Base-by-base conservation (phyloP, 1,140 invertebrate species). In the Papilio glaucus region DNA sequence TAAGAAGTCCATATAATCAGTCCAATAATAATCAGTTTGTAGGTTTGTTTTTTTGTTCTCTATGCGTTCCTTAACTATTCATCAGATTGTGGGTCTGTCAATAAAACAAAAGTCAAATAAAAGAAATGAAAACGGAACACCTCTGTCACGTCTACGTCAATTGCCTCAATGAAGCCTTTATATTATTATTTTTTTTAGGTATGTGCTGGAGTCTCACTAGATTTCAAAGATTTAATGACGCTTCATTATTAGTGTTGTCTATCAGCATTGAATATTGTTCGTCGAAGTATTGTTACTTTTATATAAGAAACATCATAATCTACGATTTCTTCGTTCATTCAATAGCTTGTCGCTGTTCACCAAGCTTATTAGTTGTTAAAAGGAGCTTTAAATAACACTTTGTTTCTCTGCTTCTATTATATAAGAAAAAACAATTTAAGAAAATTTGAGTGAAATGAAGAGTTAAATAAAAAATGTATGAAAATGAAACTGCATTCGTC, bases 311-410 rank as follows among this genome's bases (percentile, higher is more conserved):
- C 49, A 53, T 53, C 21, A 53, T 24, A 53, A 53, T 53, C 21
- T 24, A 53, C 49, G 21, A 53, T 53, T 53, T 24, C 18, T 53
- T 24, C 49, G 24, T 53, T 53, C 49, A 24, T 53, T 53, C 24
- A 53, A 24, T 53, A 24, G 49, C 21, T 24, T 24, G 9, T 9
- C 49, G 18, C 49, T 24, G 21, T 24, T 33, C 29, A 33, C 18
- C 45, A 49, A 49, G 45, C 45, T 53, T 53, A 53, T 53, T 53
- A 53, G 49, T 53, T 24, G 8, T 21, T 53, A 24, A 53, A 53
- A 24, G 49, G 49, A 18, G 21, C 24, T 49, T 49, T 26, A 24
- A 53, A 53, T 53, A 24, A 53, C 49, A 24, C 24, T 53, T 53
- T 53, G 18, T 53, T 53, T 24, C 21, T 2, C 49, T 21, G 21